Evolutionary conservation across 2,888 invertebrate species (phyloP), one percentile per base, ranked within the genome.

Genomic region (Parnassius mnemosyne): DNA sequence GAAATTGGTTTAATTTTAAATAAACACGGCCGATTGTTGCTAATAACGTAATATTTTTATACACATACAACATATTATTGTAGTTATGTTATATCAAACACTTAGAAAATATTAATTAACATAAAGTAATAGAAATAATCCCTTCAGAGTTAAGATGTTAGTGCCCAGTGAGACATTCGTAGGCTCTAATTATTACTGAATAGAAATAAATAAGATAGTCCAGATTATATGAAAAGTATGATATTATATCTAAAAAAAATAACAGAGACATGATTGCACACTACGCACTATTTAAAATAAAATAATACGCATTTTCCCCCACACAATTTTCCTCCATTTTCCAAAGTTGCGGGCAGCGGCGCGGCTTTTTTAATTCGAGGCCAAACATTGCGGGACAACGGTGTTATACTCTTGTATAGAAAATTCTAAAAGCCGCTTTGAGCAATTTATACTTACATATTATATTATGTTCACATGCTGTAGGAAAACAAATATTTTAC

Each of bases 341-440:
- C 56, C 56, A 61, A 61, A 61, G 61, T 61, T 61, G 47, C 52
- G 61, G 50, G 51, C 52, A 43, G 34, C 43, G 59, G 34, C 16
- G 60, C 55, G 25, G 54, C 43, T 56, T 56, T 61, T 56, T 61
- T 61, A 57, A 61, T 61, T 61, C 56, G 61, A 52, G 56, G 52
- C 61, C 56, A 61, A 61, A 61, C 61, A 57, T 52, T 56, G 61
- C 61, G 52, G 47, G 46, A 55, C 55, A 16, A 16, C 50, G 50
- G 13, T 34, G 56, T 43, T 50, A 43, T 57, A 57, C 57, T 51
- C 42, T 57, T 13, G 42, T 25, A 50, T 42, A 1, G 55, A 41
- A 56, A 52, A 61, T 61, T 56, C 61, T 61, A 56, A 61, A 61
- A 57, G 61, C 56, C 61, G 50, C 61, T 52, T 10, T 47, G 57